Evolutionary conservation across 2,888 invertebrate genomes (phyloP), one percentile per base, ranked within the genome.

Genomic region (Itoplectis maculator): DNA sequence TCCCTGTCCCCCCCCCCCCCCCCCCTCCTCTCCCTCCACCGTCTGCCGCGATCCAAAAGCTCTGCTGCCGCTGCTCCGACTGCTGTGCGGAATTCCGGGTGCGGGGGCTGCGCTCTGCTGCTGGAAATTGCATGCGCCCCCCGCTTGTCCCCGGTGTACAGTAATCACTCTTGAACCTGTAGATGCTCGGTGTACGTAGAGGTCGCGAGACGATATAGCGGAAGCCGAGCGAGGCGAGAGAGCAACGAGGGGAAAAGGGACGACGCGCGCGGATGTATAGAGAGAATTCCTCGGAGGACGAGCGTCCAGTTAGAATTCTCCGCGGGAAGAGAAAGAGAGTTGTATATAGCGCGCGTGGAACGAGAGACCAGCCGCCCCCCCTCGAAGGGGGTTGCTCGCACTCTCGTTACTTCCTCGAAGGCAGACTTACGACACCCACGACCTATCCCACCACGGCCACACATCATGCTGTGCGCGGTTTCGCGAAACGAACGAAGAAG

Each of bases 361-460:
- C 69, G 65, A 72, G 56, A 79, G 35, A 23, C 42, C 37, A 54
- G 35, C 13, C 54, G 35, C 23, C 79, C 29, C 23, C 63, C 45
- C 56, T 63, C 54, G 18, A 69, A 49, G 68, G 45, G 56, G 51
- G 61, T n/a, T n/a, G 20, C 75, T 65, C 20, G 63, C 37, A 42
- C 54, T 56, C 88, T 88, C 88, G 88, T 88, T 88, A 88, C 86
- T 85, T 86, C 82, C 85, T 84, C 82, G 79, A 84, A 82, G 87
- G 65, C 86, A 88, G 88, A 87, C 86, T 88, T 88, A 88, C 87
- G 86, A 73, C 79, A 68, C 77, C 80, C 84, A 75, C 51, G 69
- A 81, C 79, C 79, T 78, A 69, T 85, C 81, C 83, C 85, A 79
- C 81, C 81, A 84, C 81, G 84, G 70, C 76, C 81, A 85, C 87